Evolutionary conservation across 2,113 vertebrate genomes (phyloP), one percentile per base, ranked within the genome.

Genomic region (Salvelinus fontinalis): DNA sequence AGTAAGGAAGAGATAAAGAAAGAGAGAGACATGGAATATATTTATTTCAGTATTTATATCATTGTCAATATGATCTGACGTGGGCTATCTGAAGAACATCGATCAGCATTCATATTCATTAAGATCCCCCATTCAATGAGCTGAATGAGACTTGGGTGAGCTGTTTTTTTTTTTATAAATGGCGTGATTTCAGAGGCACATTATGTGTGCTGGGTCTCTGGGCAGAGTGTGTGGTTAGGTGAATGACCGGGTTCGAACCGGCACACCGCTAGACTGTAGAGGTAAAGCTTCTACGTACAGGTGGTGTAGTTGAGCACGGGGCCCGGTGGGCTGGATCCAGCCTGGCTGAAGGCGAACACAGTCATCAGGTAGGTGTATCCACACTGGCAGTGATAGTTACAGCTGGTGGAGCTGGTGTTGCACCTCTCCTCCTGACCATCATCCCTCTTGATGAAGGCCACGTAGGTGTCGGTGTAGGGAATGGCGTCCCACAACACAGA

Each of bases 321-420:
- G 1, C 95, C 95, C 49, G 89, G 70, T 59, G 94, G 93, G 81
- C 97, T 97, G 82, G 93, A 88, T 4, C 97, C 97, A 1, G 95
- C 96, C 26, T 84, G 83, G 84, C 97, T 98, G 75, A 94, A 94
- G 0, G 96, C 96, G 27, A 94, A 95, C 78, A 97, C 94, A 68
- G 91, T 95, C 75, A 96, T 89, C 79, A 97, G 93, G 72, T 95
- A 97, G 0, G 94, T 96, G 91, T 95, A 95, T 67, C 97, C 96
- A 31, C 97, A 99, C 49, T 89, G 81, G 0, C 95, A 96, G 68
- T 81, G 84, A 83, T 93, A 98, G 81, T 78, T 81, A 84, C 96
- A 98, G 49, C 75, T 92, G 67, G 87, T 93, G 76, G 73, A 31
- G 11, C 93, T 95, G 24, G 95, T 96, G 81, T 97, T 97, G 87